A percentile compares a stretch with the other conserved stretches of the same genome.
These are phyloP conservation scores for Xenopus laevis DNA, from an alignment of 2,113 vertebrate genomes.

Conservation along the genomic window DNA sequence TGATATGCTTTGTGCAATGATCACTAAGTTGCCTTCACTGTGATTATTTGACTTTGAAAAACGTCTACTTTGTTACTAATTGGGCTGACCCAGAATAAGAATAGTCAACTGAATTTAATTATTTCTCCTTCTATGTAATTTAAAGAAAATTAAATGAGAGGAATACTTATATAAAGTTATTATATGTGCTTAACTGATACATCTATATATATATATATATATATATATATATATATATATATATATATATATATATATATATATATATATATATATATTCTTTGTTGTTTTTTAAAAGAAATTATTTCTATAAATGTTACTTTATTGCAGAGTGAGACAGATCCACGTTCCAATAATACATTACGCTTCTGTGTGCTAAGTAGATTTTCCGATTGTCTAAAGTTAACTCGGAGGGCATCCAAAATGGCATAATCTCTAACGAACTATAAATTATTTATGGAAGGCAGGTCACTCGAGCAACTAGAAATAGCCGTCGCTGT, in stretches of 20 bases:
- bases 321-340: neutral
- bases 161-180: constrained; percentile 21
- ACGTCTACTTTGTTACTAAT: too few species aligned
- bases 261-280: constrained; percentile 28
- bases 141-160: constrained; percentile 56
- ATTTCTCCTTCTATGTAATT: constrained; percentile 58
- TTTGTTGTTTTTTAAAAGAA: neutral
- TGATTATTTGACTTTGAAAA: too few species aligned
- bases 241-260: neutral
- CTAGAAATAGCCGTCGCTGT: neutral
- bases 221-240: constrained; percentile 36
- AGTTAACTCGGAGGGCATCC: neutral
- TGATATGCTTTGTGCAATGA: too few species aligned
- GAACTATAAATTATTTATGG: neutral
- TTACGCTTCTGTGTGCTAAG: neutral
- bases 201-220: too few species aligned
- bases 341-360: neutral
- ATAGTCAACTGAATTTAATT: constrained; percentile 1
- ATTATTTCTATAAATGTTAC: too few species aligned
- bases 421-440: neutral
- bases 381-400: neutral
- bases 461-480: neutral
- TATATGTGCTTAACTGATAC: too few species aligned
- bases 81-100: too few species aligned
- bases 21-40: too few species aligned